A percentile compares a stretch with the other conserved stretches of the same genome.
These are phyloP conservation scores for Anhinga rufa DNA, from an alignment of 2,113 vertebrate species.

Conservation along the genomic window DNA sequence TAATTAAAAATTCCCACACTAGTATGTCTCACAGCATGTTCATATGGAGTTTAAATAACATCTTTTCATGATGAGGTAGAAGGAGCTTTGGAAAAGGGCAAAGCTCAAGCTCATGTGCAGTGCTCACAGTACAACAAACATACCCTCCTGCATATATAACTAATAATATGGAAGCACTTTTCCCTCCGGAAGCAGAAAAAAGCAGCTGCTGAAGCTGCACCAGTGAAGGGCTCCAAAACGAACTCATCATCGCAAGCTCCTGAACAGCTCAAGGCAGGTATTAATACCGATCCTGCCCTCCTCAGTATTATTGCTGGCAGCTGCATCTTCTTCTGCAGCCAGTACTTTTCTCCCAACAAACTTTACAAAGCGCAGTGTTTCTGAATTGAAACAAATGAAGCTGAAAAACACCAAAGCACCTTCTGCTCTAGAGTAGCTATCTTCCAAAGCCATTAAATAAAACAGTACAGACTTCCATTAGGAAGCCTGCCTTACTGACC, in stretches of 20 bases:
- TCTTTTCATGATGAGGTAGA: conserved; percentile 32
- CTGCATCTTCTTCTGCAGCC: not conserved
- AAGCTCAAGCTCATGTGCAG: not conserved
- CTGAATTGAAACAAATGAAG: conserved; percentile 41
- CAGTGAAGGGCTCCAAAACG: not conserved
- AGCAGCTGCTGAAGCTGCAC: conserved; percentile 3
- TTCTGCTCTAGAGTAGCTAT: not conserved
- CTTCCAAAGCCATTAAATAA: conserved; percentile 7
- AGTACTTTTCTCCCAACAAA: not conserved
- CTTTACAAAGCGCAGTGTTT: not conserved
- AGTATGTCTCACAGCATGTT: conserved; percentile 18
- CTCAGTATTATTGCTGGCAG: not conserved
- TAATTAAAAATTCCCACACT: conserved; percentile 33
- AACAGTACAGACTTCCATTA: not conserved
- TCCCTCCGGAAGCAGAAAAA: not conserved
- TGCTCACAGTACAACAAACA: not conserved
- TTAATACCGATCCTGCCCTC: not conserved
- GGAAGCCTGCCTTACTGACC: not conserved
- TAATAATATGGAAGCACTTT: not conserved
- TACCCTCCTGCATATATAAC: not conserved
- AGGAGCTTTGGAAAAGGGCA: conserved; percentile 54
- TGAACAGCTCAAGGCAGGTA: conserved; percentile 18
- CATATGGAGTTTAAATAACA: conserved; percentile 27
- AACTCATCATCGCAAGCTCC: not conserved
- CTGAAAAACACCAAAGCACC: conserved; percentile 4